Evolutionary conservation across 2,888 invertebrate species (phyloP).

Genomic region (Noctuana brunneofusca): DNA sequence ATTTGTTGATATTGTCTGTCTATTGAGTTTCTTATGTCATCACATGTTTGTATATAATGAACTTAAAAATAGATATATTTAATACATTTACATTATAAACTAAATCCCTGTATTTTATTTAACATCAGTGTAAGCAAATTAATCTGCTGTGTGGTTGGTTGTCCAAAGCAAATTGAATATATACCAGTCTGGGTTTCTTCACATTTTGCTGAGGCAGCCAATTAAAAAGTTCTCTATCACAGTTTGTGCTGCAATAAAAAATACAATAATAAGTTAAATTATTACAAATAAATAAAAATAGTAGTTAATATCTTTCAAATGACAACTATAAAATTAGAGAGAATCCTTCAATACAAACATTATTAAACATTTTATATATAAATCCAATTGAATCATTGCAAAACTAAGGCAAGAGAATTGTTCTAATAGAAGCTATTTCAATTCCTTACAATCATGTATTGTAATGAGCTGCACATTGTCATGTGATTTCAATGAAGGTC

Average conservation of each 20-base stretch:
- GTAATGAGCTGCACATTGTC: too few relatives aligned
- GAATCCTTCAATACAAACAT: too few relatives aligned
- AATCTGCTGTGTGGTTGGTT: conserved; percentile 68
- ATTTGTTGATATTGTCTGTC: conserved; percentile 68
- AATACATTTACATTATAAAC: conserved; percentile 78
- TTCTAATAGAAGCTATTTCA: too few relatives aligned
- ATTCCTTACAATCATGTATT: too few relatives aligned
- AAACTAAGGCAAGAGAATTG: too few relatives aligned
- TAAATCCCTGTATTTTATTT: conserved; percentile 81
- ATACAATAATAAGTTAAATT: too few relatives aligned
- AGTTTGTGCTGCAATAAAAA: conserved; percentile 86
- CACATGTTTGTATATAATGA: conserved; percentile 72
- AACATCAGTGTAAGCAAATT: conserved; percentile 73
- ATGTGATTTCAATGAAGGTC: too few relatives aligned
- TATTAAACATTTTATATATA: conserved; percentile 1
- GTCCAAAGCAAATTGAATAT: conserved; percentile 68
- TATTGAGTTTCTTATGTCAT: conserved; percentile 65
- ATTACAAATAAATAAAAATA: neutral
- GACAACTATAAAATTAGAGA: too few relatives aligned
- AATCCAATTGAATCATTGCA: too few relatives aligned
- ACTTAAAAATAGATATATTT: conserved; percentile 72
- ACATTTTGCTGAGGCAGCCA: conserved; percentile 81
- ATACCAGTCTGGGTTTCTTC: conserved; percentile 54
- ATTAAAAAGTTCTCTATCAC: conserved; percentile 89
- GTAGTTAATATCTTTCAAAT: too few relatives aligned